Evolutionary conservation across 2,888 invertebrate species (phyloP), one percentile per base, ranked within the genome.

Genomic region (Idaea biselata): DNA sequence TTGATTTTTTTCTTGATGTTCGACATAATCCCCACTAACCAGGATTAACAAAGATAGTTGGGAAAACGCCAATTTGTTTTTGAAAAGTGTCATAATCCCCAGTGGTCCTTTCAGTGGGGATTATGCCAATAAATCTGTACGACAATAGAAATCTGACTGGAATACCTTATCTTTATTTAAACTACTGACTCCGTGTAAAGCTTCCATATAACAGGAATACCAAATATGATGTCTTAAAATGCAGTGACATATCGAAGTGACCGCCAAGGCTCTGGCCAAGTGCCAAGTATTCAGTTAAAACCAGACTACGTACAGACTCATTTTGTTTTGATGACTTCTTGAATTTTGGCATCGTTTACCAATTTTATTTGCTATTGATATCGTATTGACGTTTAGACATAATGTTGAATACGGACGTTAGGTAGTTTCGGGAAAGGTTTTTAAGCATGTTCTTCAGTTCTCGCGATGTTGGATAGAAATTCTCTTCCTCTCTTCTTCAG

Each of bases 251-350:
- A 60, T 65, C 44, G 44, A 59, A 60, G 65, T 59, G 58, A 63
- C 58, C 62, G 64, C 64, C 63, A 64, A 65, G 62, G 67, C 18
- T 61, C 55, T 71, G 73, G 73, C 71, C 17, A 44, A 0, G 14
- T 6, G 64, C 71, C 73, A 73, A 56, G 63, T 59, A 56, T 64
- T 60, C 31, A n/a, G 58, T 54, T 72, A 68, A 66, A 73, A 68
- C 68, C 73, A 76, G 79, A 79, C 79, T 72, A 67, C 60, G 63
- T 71, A 75, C 74, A 79, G 79, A 79, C 78, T 73, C 69, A 73
- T 73, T 72, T 74, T 79, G 78, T 79, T 68, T 68, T 67, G 62
- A 63, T 63, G 59, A 75, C 75, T 76, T 72, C 73, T 68, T 68
- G 66, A 63, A 63, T 64, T 63, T 67, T 68, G 68, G 64, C 68